Evolutionary conservation across 1,140 invertebrate species (phyloP), one percentile per base, ranked within the genome.

Genomic region (Drosophila azteca): DNA sequence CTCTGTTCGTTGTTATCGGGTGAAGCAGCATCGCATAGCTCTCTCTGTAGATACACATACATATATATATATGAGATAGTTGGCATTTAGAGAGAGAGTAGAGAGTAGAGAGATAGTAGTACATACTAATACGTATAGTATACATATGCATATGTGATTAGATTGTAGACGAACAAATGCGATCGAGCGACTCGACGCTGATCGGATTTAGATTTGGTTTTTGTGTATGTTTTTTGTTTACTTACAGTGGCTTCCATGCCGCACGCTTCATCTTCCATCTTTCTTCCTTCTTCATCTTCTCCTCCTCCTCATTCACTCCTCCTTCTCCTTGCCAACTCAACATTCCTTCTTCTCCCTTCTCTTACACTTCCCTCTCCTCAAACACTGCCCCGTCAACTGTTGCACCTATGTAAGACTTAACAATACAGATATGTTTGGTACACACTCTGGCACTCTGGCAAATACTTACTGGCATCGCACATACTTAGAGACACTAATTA

Each of bases 221-320:
- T 13, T 39, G 11, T 39, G 11, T 39, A 39, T 39, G 11, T 39
- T 39, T 31, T 6, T 60, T 60, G 50, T 78, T 55, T 88, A 88
- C 83, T 88, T 88, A 88, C 83, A 88, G 76, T 88, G 83, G 83
- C 83, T 64, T 83, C 79, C 79, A 63, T 88, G 83, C 83, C 83
- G 83, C 83, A 82, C 83, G 83, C 54, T 79, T 67, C 81, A 60
- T 20, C 35, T 59, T 48, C 50, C 54, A 46, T 46, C 35, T 13
- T 22, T 52, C 22, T 61, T 55, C 35, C 46, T 46, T 53, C 35
- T 51, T 26, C 46, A 43, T 53, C 35, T 51, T 26, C 35, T 71
- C 55, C 64, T 61, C 29, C 44, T 45, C 20, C 71, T 65, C 54
- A 65, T 55, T 67, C 52, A 26, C 49, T 63, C 51, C 45, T 60